Evolutionary conservation across 2,888 invertebrate species (phyloP).

Genomic region (Phortica magna): DNA sequence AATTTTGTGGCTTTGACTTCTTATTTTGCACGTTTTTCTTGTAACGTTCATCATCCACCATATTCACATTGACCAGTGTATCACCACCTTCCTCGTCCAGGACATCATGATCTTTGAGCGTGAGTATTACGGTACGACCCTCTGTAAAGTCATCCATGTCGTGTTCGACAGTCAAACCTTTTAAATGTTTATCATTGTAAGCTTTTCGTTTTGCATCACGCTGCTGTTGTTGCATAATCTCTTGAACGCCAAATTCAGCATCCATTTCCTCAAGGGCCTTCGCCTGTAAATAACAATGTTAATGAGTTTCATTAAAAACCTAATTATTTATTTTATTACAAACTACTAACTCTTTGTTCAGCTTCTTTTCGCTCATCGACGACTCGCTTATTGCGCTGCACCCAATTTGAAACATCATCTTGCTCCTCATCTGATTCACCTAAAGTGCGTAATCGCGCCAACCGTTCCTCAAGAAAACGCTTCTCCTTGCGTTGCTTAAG

Average conservation of each 20-base stretch:
- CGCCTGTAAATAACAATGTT: constrained; percentile 81
- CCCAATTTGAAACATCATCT: constrained; percentile 89
- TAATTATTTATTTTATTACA: neutral
- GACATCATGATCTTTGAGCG: constrained; percentile 94
- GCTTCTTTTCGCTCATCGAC: constrained; percentile 91
- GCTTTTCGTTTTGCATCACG: constrained; percentile 80
- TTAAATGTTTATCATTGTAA: constrained; percentile 86
- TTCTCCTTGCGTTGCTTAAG: constrained; percentile 89
- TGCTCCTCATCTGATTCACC: constrained; percentile 88
- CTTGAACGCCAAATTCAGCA: constrained; percentile 93
- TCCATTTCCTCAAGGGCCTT: constrained; percentile 97
- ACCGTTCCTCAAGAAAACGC: constrained; percentile 83
- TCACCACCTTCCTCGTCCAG: constrained; percentile 93
- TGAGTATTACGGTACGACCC: constrained; percentile 91
- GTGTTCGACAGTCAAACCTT: constrained; percentile 93
- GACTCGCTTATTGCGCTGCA: constrained; percentile 86
- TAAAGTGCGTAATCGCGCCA: constrained; percentile 85
- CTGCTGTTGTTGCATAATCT: constrained; percentile 89
- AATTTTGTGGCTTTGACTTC: constrained; percentile 89
- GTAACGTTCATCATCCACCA: constrained; percentile 90
- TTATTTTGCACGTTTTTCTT: constrained; percentile 91
- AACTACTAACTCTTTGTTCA: constrained; percentile 80
- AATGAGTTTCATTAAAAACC: neutral
- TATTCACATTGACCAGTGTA: constrained; percentile 93
- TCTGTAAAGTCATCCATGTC: constrained; percentile 85